phyloP scores from a whole-genome alignment of 30 jellyfish, hydroid and myxozoan genomes.

The Cassiopea xamachana region DNA sequence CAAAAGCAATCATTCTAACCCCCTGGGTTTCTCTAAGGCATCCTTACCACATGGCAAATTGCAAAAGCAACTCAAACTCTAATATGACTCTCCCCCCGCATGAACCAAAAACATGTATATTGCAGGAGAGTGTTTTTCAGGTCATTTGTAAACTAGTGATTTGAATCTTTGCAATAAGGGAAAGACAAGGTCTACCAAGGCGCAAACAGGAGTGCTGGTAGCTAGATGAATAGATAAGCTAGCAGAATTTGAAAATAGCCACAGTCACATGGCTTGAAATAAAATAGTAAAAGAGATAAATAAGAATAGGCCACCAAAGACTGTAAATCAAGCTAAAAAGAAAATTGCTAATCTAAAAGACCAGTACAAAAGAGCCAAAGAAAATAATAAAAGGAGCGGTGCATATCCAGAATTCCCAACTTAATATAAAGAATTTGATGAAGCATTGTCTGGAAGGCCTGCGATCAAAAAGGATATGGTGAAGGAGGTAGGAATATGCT shows the following conservation, averaged over 20 bases:
- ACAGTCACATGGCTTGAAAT: conserved; percentile 13
- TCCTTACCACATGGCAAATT: background rate
- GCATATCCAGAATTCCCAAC: conserved; percentile 42
- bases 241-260: conserved; percentile 28
- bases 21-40: background rate
- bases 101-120: background rate
- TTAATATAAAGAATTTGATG: conserved; percentile 36
- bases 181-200: conserved; percentile 33
- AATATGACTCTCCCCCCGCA: background rate
- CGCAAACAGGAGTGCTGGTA: conserved; percentile 32
- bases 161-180: background rate
- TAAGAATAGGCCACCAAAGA: conserved; percentile 33
- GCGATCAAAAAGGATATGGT: conserved; percentile 33
- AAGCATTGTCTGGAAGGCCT: conserved; percentile 30
- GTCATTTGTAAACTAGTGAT: background rate
- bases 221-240: conserved; percentile 30
- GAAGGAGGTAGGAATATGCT: conserved; percentile 29
- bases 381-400: conserved; percentile 65
- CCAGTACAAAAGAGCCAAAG: conserved; percentile 59
- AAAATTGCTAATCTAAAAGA: conserved; percentile 29
- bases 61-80: background rate
- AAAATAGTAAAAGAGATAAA: conserved; percentile 29
- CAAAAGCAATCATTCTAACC: background rate
- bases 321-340: conserved; percentile 44
- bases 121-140: no score